A percentile compares a stretch with the other conserved stretches of the same genome.
Conservation (phyloP, 2,888 invertebrate genomes). For the Lepidochrysops patricia region DNA sequence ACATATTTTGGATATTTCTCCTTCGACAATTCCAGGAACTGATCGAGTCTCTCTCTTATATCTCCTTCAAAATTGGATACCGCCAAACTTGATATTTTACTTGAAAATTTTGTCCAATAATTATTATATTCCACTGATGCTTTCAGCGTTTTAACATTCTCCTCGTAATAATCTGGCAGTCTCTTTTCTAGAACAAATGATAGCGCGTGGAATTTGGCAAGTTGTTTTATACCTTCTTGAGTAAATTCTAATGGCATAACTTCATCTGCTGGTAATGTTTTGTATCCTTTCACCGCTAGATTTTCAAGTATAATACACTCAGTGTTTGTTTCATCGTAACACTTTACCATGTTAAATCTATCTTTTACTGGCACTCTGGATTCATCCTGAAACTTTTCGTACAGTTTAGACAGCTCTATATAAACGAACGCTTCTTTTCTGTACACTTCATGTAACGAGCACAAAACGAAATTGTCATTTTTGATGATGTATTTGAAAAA, state of each 20-base stretch:
- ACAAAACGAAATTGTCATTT: constrained; percentile 22
- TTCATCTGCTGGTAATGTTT: constrained; percentile 27
- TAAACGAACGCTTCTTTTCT: constrained; percentile 35
- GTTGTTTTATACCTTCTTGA: constrained; percentile 27
- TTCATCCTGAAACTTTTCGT: constrained; percentile 30
- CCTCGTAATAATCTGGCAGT: constrained; percentile 25
- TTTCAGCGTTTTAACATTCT: constrained; percentile 29
- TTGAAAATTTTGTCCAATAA: constrained; percentile 26
- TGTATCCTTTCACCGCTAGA: constrained; percentile 33
- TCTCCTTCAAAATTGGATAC: constrained; percentile 28
- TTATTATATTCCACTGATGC: constrained; percentile 24
- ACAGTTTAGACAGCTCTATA: constrained; percentile 29
- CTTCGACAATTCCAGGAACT: constrained; percentile 22
- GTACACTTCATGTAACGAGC: constrained; percentile 23
- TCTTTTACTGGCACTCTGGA: constrained; percentile 32
- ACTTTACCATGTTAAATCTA: constrained; percentile 32
- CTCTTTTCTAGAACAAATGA: constrained; percentile 29
- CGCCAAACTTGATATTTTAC: constrained; percentile 26
- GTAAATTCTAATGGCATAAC: constrained; percentile 30
- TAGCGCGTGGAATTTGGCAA: constrained; percentile 33
- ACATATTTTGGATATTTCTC: constrained; percentile 30
- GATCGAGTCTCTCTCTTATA: constrained; percentile 24
- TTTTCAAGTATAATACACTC: constrained; percentile 42
- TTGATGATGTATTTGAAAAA: constrained; percentile 37
- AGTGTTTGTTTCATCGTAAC: constrained; percentile 31